Percentiles rank a stretch among this genome's conserved stretches.
These are phyloP conservation scores for Heloderma charlesbogerti DNA, from an alignment of 2,113 vertebrate genomes.

Conservation along the genomic window DNA sequence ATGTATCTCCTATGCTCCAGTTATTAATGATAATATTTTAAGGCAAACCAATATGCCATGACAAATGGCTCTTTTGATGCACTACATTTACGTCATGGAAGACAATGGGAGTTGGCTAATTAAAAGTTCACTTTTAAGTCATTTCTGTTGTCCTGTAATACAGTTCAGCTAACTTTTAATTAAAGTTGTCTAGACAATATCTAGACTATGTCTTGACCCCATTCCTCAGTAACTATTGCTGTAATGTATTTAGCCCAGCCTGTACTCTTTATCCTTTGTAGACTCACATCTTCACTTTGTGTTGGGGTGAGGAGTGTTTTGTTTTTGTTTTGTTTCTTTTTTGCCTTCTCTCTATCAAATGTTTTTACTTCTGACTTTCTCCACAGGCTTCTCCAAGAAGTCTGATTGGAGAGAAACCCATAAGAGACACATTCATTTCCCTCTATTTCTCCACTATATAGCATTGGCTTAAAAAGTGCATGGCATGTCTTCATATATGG, in stretches of 20 bases:
- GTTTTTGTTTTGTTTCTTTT: not conserved
- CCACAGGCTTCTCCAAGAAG: not conserved
- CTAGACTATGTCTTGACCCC: too few species aligned
- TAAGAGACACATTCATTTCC: not conserved
- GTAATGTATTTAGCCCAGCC: not conserved
- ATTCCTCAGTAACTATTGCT: not conserved
- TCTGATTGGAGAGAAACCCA: not conserved
- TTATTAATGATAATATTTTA: not conserved
- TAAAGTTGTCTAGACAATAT: not conserved
- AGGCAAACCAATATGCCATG: not conserved
- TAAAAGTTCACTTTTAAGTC: not conserved
- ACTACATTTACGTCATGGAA: not conserved
- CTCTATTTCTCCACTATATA: not conserved
- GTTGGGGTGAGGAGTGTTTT: not conserved
- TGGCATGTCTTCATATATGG: not conserved
- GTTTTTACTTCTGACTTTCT: not conserved
- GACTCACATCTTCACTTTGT: not conserved
- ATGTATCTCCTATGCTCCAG: not conserved
- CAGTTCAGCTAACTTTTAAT: not conserved
- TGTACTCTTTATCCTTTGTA: not conserved
- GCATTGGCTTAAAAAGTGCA: not conserved
- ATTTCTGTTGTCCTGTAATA: not conserved
- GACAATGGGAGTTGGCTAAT: not conserved
- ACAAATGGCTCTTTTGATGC: too few species aligned
- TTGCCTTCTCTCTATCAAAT: not conserved